Percentiles rank a stretch among this genome's conserved stretches.
Evolutionary conservation across 2,113 vertebrate genomes (phyloP).

Genomic region (Indri indri): DNA sequence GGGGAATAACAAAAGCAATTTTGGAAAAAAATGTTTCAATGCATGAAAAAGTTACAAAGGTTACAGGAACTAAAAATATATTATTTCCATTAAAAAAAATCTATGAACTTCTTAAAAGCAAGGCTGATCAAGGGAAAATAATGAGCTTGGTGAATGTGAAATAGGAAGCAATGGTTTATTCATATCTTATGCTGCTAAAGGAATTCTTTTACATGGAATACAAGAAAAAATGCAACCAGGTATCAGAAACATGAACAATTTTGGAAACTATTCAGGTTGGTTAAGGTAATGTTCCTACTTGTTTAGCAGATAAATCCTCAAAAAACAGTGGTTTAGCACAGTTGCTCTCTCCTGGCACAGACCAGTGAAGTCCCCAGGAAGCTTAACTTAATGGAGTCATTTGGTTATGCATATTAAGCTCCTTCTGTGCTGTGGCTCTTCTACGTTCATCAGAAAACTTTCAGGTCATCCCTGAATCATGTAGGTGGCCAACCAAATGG

Average conservation of each 20-base stretch:
- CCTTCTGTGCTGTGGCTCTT: not conserved
- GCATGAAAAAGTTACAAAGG: not conserved
- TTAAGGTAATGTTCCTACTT: not conserved
- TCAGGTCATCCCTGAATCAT: not conserved
- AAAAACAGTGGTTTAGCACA: not conserved
- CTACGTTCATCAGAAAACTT: not conserved
- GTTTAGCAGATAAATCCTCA: not conserved
- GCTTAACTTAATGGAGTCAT: not conserved
- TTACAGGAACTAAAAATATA: not conserved
- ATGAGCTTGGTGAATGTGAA: not conserved
- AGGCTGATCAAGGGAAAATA: not conserved
- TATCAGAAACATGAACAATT: not conserved
- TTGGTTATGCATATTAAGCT: not conserved
- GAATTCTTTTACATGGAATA: not conserved
- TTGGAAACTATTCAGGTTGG: not conserved
- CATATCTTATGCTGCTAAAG: not conserved
- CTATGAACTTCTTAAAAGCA: not conserved
- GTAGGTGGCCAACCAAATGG: fast-evolving
- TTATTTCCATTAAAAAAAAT: not conserved
- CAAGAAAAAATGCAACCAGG: not conserved
- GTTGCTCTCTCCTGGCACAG: fast-evolving
- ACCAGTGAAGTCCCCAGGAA: not conserved
- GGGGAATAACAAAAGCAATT: not conserved
- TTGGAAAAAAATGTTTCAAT: not conserved
- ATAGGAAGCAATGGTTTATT: not conserved